Evolutionary conservation across 1,140 invertebrate species (phyloP).

Genomic region (Pissodes strobi): DNA sequence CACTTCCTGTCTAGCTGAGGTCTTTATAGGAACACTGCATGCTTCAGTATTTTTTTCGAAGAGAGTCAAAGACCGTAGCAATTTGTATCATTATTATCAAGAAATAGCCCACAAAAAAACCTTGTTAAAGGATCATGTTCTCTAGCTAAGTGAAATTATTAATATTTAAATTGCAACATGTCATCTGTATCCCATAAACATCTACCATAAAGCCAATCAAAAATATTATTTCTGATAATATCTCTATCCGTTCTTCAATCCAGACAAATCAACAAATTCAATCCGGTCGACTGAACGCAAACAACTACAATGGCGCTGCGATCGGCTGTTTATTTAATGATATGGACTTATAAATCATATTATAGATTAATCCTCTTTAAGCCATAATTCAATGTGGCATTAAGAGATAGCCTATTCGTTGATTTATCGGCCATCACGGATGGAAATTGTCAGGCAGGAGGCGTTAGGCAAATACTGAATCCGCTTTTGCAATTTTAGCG

Average conservation of each 20-base stretch:
- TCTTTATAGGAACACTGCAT: neutral
- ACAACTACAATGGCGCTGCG: constrained; percentile 10
- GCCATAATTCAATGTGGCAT: constrained; percentile 31
- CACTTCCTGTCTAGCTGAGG: neutral
- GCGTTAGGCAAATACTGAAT: constrained; percentile 21
- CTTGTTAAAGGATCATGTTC: too few relatives aligned
- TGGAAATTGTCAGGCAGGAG: constrained; percentile 25
- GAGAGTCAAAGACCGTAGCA: neutral
- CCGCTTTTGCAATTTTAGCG: constrained; percentile 6
- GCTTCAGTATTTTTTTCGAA: too few relatives aligned
- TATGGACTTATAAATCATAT: constrained; percentile 31
- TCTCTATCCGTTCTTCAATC: neutral
- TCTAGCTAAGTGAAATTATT: too few relatives aligned
- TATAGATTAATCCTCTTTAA: constrained; percentile 27
- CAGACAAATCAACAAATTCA: constrained; percentile 13
- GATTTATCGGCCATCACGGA: constrained; percentile 27
- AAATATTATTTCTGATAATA: too few relatives aligned
- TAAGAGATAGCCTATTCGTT: constrained; percentile 28
- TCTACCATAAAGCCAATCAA: too few relatives aligned
- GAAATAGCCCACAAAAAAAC: too few relatives aligned
- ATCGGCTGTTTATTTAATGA: constrained; percentile 27
- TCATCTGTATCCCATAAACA: too few relatives aligned
- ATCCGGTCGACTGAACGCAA: constrained; percentile 14
- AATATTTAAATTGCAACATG: too few relatives aligned
- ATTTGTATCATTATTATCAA: neutral